Evolutionary conservation across 2,797 vertebrate species (phyloP), one percentile per base, ranked within the genome.

Genomic region (Ctenochaetus hawaiiensis): DNA sequence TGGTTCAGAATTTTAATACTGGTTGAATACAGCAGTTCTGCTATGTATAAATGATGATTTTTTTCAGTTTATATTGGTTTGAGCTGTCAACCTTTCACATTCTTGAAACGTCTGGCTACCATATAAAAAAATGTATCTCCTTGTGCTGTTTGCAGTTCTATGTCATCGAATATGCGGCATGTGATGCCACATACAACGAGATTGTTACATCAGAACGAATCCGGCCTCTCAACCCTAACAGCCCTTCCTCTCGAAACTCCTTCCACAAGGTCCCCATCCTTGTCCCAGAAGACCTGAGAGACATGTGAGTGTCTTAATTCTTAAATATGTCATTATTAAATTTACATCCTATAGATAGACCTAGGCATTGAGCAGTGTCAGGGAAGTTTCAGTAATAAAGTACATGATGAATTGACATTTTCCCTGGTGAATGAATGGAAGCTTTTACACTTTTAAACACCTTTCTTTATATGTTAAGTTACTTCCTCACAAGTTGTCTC

Each of bases 171-270:
- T 98, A 98, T 12, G 97, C 96, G 0, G 96, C 97, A 7, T 97
- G 96, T 8, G 97, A 97, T 22, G 96, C 97, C 82, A 97, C 97
- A 45, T 98, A 97, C 92, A 98, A 98, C 9, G 97, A 98, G 93
- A 98, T 98, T 0, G 97, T 98, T 92, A 98, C 96, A 8, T 75
- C 96, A 7, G 97, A 98, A 82, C 94, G 97, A 59, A 97, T 98
- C 87, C 95, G 97, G 85, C 96, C 97, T 0, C 95, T 98, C 76
- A 98, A 98, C 90, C 97, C 96, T 84, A 97, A 95, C 94, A 95
- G 95, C 74, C 95, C 96, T 6, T 96, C 96, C 30, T 95, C 95
- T 83, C 94, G 94, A 81, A 95, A 76, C 88, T 96, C 95, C 80
- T 98, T 98, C 90, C 95, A 96, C 94, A 97, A 97, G 90, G 92